phyloP scores from a whole-genome alignment of 2,113 vertebrate species.

The Campylomormyrus numenius region DNA sequence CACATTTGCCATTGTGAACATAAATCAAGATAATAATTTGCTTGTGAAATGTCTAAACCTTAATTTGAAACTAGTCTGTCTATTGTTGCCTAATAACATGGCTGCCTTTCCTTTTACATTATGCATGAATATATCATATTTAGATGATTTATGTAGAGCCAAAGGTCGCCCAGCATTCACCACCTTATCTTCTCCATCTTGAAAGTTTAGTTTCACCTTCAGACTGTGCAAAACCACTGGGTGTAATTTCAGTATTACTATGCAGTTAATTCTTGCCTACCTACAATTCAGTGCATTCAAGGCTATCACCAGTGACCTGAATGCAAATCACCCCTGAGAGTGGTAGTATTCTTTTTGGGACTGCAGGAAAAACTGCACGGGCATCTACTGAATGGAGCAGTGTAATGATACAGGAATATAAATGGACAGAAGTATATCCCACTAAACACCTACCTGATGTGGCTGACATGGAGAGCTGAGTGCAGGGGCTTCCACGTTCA shows the following conservation, averaged over 20 bases:
- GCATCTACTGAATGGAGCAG: not conserved
- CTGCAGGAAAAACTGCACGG: not conserved
- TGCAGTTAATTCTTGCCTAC: not conserved
- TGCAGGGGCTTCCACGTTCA: constrained; percentile 50
- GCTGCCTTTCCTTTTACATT: not conserved
- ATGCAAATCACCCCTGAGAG: not conserved
- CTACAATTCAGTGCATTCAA: not conserved
- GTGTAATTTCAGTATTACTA: not conserved
- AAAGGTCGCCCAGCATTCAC: not conserved
- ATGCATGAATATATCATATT: constrained; percentile 12
- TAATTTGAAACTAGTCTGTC: not conserved
- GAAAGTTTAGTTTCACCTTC: constrained; percentile 6
- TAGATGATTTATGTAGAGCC: not conserved
- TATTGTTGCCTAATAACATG: constrained; percentile 3
- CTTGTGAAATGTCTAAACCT: not conserved
- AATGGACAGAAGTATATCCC: not conserved
- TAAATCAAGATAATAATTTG: constrained; percentile 26
- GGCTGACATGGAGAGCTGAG: constrained; percentile 57
- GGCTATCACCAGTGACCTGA: constrained; percentile 12
- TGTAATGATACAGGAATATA: not conserved
- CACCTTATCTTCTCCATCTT: not conserved
- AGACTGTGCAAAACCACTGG: not conserved
- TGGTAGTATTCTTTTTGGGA: not conserved
- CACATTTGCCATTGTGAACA: not conserved
- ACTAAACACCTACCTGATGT: constrained; percentile 60